These are phyloP conservation scores for Lagria hirta DNA, from an alignment of 2,888 invertebrate species.

Conservation along the genomic window DNA sequence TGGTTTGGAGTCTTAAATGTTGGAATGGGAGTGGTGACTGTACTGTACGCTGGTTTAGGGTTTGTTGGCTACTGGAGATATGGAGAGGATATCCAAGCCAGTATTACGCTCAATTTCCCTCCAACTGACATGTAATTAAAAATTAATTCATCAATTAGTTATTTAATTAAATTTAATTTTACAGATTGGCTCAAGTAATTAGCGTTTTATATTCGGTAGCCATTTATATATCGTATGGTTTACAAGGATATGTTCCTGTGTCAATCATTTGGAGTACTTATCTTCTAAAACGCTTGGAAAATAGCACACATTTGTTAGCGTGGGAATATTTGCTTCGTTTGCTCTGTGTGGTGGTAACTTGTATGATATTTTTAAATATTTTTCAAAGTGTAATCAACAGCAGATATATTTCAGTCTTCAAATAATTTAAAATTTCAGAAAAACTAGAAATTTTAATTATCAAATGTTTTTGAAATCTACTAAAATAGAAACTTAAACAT, in stretches of 20 bases:
- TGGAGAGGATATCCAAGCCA: slow-evolving; percentile 67
- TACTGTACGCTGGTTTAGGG: slow-evolving; percentile 76
- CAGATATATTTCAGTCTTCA: too few species aligned
- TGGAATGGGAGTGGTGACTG: slow-evolving; percentile 76
- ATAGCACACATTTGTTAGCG: slow-evolving; percentile 37
- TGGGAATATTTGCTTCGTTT: slow-evolving; percentile 52
- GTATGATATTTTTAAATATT: too few species aligned
- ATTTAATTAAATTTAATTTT: slow-evolving; percentile 1
- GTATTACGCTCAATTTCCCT: slow-evolving; percentile 83
- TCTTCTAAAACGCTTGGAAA: slow-evolving; percentile 47
- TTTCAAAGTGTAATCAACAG: too few species aligned
- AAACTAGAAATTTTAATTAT: too few species aligned
- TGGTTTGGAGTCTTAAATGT: slow-evolving; percentile 78
- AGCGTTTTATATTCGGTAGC: slow-evolving; percentile 66
- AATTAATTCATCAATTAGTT: slow-evolving; percentile 5
- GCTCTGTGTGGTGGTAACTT: slow-evolving; percentile 50
- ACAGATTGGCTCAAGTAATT: slow-evolving; percentile 65
- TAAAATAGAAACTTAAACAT: too few species aligned
- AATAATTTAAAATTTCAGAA: too few species aligned
- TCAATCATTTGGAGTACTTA: slow-evolving; percentile 70
- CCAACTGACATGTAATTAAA: slow-evolving; percentile 56
- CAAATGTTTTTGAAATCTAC: too few species aligned
- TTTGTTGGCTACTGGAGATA: slow-evolving; percentile 85
- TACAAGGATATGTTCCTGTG: slow-evolving; percentile 89
- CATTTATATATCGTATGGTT: slow-evolving; percentile 79